Evolutionary conservation across 2,113 vertebrate species (phyloP).

Genomic region (Chaetorhynchus papuensis): DNA sequence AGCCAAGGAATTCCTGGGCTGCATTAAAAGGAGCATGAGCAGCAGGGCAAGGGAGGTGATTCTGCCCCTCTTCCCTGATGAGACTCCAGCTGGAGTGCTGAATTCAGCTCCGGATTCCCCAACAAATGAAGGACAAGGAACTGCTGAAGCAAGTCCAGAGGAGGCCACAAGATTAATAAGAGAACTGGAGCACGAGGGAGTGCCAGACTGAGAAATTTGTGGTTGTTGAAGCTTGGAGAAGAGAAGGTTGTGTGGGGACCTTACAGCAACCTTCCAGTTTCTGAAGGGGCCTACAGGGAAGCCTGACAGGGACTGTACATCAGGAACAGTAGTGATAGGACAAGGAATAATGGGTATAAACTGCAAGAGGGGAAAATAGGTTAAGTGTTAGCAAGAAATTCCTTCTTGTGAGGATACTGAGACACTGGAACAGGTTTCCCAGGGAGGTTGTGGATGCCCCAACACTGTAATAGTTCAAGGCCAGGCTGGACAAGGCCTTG

Average conservation of each 20-base stretch:
- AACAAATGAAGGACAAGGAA: background rate
- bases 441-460: background rate
- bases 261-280: background rate
- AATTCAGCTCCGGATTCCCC: accelerated
- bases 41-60: background rate
- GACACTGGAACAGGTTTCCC: background rate
- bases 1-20: background rate
- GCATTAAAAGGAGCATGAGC: background rate
- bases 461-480: background rate
- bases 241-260: background rate
- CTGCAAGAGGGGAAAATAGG: background rate
- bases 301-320: too few species aligned
- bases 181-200: too few species aligned
- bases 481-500: background rate
- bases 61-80: background rate
- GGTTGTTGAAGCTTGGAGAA: background rate
- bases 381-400: background rate
- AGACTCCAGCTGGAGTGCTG: background rate
- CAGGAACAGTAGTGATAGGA: background rate
- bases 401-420: background rate
- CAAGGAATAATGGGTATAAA: background rate
- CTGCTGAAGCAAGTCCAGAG: too few species aligned
- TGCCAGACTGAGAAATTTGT: background rate
- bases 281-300: background rate
- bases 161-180: background rate